A percentile compares a stretch with the other conserved stretches of the same genome.
Conservation (phyloP, 1,140 invertebrate genomes). For the Panulirus ornatus region DNA sequence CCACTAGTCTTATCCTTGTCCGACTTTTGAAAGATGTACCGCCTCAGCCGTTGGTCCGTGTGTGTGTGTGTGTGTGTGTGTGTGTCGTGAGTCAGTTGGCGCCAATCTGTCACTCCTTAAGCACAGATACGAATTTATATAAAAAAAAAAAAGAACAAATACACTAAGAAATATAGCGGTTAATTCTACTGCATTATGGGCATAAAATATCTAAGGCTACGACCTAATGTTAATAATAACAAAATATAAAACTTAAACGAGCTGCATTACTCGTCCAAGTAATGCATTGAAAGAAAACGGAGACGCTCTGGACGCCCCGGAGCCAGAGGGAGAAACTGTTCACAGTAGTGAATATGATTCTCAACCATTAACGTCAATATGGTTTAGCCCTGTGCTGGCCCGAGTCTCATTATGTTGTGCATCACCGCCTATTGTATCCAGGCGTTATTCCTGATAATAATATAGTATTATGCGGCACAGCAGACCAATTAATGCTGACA, state of each 20-base stretch:
- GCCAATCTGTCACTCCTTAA: no score
- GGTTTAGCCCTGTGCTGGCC: slow-evolving; percentile 6
- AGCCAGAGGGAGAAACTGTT: background rate
- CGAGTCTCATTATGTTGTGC: slow-evolving; percentile 43
- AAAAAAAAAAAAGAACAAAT: no score
- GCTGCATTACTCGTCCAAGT: slow-evolving; percentile 16
- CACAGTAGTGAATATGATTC: no score
- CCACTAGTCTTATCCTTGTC: no score
- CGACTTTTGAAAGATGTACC: no score
- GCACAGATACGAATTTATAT: no score
- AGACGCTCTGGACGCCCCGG: no score
- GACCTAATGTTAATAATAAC: slow-evolving; percentile 37
- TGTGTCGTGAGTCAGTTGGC: background rate
- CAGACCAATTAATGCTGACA: slow-evolving; percentile 52
- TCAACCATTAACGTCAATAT: background rate
- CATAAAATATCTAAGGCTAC: slow-evolving; percentile 19
- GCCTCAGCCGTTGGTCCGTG: background rate
- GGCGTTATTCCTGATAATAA: slow-evolving; percentile 38
- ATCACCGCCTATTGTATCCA: slow-evolving; percentile 35
- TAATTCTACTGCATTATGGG: slow-evolving; percentile 20
- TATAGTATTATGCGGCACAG: slow-evolving; percentile 45
- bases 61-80: background rate
- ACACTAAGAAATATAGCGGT: background rate
- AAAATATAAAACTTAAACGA: slow-evolving; percentile 44
- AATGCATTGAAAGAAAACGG: slow-evolving; percentile 18